Conservation (phyloP, 2,113 vertebrate genomes). For the Podarcis muralis region DNA sequence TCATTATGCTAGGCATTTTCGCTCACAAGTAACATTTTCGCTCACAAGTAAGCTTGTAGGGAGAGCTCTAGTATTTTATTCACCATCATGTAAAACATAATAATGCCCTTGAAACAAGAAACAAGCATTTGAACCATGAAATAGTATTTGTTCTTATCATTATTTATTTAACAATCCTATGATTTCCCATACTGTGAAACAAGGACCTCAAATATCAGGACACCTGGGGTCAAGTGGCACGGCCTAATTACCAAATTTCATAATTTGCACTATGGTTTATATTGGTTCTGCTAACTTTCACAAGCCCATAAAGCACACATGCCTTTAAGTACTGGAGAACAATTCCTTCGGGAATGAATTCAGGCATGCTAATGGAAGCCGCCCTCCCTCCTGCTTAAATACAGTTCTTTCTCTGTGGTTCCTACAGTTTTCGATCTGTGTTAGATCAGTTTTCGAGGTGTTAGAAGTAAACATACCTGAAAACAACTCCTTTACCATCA, state of each 20-base stretch:
- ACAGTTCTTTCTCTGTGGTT: background rate
- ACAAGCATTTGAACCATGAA: background rate
- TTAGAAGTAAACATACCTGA: background rate
- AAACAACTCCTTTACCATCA: background rate
- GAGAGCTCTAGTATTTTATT: background rate
- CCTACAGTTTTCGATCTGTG: background rate
- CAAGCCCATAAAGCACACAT: background rate
- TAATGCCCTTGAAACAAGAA: background rate
- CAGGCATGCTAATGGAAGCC: background rate
- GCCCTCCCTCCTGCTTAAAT: background rate
- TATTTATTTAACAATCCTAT: background rate
- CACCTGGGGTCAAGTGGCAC: background rate
- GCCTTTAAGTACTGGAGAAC: background rate
- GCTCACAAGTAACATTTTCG: background rate
- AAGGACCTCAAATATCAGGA: background rate
- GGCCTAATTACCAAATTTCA: background rate
- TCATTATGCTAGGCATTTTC: slow-evolving; percentile 22
- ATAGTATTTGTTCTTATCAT: background rate
- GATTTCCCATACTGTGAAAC: background rate
- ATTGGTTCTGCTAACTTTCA: background rate
- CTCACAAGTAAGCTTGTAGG: background rate
- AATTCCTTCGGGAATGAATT: background rate
- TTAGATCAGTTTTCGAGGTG: too few species aligned
- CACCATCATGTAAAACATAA: background rate
- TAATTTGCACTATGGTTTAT: background rate